phyloP scores from a whole-genome alignment of 2,113 vertebrate species.

The Chionodraco myersi region DNA sequence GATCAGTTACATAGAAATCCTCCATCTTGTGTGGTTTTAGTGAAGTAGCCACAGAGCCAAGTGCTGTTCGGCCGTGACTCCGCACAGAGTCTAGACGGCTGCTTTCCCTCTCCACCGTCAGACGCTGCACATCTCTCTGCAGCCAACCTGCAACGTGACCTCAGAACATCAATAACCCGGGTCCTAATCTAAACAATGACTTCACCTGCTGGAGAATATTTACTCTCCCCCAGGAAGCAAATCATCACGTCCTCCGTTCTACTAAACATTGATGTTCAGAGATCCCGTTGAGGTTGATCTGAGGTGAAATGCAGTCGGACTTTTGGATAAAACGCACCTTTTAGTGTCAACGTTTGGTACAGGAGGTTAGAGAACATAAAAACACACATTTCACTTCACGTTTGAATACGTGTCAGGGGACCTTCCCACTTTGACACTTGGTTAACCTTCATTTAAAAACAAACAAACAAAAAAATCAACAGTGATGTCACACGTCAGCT shows the following conservation, averaged over 20 bases:
- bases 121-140: slow-evolving; percentile 44
- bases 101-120: slow-evolving; percentile 64
- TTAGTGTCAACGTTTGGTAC: slow-evolving; percentile 77
- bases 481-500: slow-evolving; percentile 83
- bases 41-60: slow-evolving; percentile 65
- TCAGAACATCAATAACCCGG: slow-evolving; percentile 52
- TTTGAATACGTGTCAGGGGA: slow-evolving; percentile 71
- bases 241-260: slow-evolving; percentile 17
- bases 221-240: slow-evolving; percentile 28
- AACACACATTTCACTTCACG: slow-evolving; percentile 77
- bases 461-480: slow-evolving; percentile 70
- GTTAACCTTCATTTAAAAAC: slow-evolving; percentile 81
- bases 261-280: slow-evolving; percentile 44
- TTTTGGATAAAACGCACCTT: slow-evolving; percentile 74
- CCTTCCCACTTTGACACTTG: slow-evolving; percentile 65
- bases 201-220: slow-evolving; percentile 30
- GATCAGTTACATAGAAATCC: slow-evolving; percentile 78
- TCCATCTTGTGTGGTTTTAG: slow-evolving; percentile 72
- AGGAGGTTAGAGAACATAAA: slow-evolving; percentile 82
- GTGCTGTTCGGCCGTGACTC: slow-evolving; percentile 55
- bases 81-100: slow-evolving; percentile 54
- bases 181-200: slow-evolving; percentile 27
- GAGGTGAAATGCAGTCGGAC: slow-evolving; percentile 61
- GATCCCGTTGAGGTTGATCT: slow-evolving; percentile 50
- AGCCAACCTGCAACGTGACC: slow-evolving; percentile 54